Percentiles rank a stretch among this genome's conserved stretches.
Evolutionary conservation across 2,888 invertebrate species (phyloP).

Genomic region (Callyntrura guangdongensis): DNA sequence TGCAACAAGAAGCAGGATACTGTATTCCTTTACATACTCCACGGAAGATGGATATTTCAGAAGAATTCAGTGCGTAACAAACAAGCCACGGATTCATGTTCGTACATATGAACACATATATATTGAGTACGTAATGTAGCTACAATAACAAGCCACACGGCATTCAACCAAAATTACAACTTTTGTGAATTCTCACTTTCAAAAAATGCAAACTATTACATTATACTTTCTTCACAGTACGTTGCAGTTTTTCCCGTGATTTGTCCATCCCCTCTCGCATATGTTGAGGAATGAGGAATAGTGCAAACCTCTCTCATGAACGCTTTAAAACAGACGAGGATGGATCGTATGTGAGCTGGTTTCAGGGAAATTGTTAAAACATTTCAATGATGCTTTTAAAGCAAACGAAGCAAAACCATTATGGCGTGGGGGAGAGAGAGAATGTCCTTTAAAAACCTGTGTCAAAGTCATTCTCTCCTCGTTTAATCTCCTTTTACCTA

Average conservation of each 20-base stretch:
- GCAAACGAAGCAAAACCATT: no score
- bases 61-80: no score
- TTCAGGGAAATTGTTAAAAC: not conserved
- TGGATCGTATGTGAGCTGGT: conserved; percentile 39
- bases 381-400: no score
- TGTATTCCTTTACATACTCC: no score
- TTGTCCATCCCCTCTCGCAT: not conserved
- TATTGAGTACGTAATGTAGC: no score
- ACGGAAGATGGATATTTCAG: no score
- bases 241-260: not conserved
- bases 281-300: not conserved
- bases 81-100: no score
- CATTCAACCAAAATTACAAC: not conserved
- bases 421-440: not conserved
- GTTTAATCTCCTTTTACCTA: conserved; percentile 7
- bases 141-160: no score
- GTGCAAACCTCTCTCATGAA: not conserved
- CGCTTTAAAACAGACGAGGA: not conserved
- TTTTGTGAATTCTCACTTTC: not conserved
- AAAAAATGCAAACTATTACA: not conserved
- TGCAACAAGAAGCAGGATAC: not conserved
- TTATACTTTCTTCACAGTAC: not conserved
- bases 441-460: conserved; percentile 74
- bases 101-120: no score
- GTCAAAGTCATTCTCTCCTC: conserved; percentile 70